Evolutionary conservation across 1,140 invertebrate species (phyloP).

Genomic region (Drosophila cardini): DNA sequence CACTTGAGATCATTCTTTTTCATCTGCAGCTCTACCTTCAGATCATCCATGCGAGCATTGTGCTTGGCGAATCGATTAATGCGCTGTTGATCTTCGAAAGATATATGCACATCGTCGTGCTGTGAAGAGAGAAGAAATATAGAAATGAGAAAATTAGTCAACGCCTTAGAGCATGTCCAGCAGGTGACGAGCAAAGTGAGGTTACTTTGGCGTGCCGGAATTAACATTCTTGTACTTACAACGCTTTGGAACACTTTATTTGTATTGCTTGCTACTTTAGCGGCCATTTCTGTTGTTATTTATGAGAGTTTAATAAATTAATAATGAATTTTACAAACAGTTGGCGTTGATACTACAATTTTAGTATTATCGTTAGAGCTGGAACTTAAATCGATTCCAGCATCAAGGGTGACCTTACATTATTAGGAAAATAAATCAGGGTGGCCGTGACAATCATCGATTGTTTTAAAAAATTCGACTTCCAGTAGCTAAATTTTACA

Average conservation of each 20-base stretch:
- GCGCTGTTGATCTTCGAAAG: slow-evolving; percentile 98
- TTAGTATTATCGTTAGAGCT: neutral
- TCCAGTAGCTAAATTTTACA: neutral
- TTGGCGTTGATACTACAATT: slow-evolving; percentile 35
- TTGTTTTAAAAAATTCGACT: too few species aligned
- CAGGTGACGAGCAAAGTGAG: slow-evolving; percentile 60
- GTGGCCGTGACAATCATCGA: too few species aligned
- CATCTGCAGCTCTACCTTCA: slow-evolving; percentile 94
- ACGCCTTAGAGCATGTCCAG: slow-evolving; percentile 12
- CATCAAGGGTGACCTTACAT: too few species aligned
- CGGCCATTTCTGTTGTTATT: slow-evolving; percentile 64
- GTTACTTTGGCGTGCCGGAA: slow-evolving; percentile 54
- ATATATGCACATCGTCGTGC: slow-evolving; percentile 93
- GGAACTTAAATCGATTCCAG: too few species aligned
- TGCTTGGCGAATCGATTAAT: slow-evolving; percentile 98
- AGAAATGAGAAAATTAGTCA: slow-evolving; percentile 11
- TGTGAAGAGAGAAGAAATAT: slow-evolving; percentile 15
- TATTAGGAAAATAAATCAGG: too few species aligned
- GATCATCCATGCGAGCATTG: slow-evolving; percentile 96
- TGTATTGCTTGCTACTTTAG: slow-evolving; percentile 72
- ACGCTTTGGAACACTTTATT: slow-evolving; percentile 81
- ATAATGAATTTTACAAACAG: slow-evolving; percentile 59
- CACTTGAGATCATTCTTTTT: slow-evolving; percentile 97
- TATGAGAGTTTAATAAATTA: slow-evolving; percentile 53
- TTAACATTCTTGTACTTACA: slow-evolving; percentile 48